Evolutionary conservation across 2,888 invertebrate genomes (phyloP).

Genomic region (Lamellibrachia columna): DNA sequence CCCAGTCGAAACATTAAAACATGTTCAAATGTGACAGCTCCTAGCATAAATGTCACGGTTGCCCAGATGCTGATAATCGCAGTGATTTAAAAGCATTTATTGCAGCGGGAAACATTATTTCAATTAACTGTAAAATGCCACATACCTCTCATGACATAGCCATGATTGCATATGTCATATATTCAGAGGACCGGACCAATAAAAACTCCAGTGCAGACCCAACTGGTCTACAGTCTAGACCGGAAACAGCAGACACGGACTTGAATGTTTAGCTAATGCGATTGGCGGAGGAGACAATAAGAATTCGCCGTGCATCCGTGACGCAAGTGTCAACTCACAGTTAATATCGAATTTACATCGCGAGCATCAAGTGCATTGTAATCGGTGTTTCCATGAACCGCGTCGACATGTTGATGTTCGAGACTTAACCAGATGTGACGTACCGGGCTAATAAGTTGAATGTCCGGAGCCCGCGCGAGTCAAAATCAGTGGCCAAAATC

Average conservation of each 20-base stretch:
- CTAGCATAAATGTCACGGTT: neutral
- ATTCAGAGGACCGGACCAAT: neutral
- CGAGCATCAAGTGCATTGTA: neutral
- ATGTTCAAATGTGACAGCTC: neutral
- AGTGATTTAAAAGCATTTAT: too few species aligned
- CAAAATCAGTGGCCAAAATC: neutral
- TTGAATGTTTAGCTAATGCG: constrained; percentile 1
- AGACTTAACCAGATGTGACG: neutral
- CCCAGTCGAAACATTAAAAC: neutral
- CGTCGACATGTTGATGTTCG: neutral
- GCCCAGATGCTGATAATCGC: too few species aligned
- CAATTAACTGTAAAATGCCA: too few species aligned
- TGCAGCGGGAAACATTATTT: too few species aligned
- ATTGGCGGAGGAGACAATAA: neutral
- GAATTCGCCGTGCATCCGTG: neutral
- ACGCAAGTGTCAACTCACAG: neutral
- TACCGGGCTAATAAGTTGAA: neutral
- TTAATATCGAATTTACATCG: neutral
- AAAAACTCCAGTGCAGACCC: neutral
- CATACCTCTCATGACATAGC: too few species aligned
- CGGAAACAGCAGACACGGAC: neutral
- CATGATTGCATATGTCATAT: too few species aligned
- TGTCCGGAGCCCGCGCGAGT: neutral
- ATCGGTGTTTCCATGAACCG: neutral
- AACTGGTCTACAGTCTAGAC: neutral